Conservation (phyloP, 2,113 vertebrate genomes). For the human (Homo sapiens) region DNA sequence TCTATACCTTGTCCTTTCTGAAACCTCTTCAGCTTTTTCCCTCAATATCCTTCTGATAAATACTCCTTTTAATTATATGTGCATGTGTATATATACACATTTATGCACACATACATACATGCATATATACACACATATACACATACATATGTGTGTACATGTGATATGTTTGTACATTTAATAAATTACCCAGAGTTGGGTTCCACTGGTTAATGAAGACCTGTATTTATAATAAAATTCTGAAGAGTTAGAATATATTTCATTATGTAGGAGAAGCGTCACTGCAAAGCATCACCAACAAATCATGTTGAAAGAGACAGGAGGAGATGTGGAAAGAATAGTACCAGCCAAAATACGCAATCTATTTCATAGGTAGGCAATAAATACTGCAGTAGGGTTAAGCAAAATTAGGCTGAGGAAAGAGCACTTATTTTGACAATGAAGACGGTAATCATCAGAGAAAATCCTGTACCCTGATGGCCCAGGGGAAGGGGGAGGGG, state of each 20-base stretch:
- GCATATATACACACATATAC: no score
- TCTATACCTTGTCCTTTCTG: neutral
- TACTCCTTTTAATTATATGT: neutral
- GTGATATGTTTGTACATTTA: neutral
- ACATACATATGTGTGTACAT: neutral
- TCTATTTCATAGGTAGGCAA: neutral
- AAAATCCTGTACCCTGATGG: neutral
- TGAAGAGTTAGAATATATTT: neutral
- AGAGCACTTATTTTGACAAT: neutral
- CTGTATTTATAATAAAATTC: neutral
- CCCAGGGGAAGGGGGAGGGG: fast-evolving
- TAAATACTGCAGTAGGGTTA: neutral
- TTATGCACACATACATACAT: fast-evolving
- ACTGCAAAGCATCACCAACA: neutral
- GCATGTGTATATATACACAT: neutral
- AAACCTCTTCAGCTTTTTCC: neutral
- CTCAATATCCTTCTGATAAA: neutral
- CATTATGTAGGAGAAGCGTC: neutral
- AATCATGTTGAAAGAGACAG: neutral
- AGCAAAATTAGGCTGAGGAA: neutral
- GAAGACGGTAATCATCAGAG: neutral
- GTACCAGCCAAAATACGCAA: neutral
- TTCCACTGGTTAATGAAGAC: neutral
- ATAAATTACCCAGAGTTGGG: neutral
- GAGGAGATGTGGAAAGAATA: neutral